phyloP scores from a whole-genome alignment of 2,888 invertebrate species.

The Cephus runcator region DNA sequence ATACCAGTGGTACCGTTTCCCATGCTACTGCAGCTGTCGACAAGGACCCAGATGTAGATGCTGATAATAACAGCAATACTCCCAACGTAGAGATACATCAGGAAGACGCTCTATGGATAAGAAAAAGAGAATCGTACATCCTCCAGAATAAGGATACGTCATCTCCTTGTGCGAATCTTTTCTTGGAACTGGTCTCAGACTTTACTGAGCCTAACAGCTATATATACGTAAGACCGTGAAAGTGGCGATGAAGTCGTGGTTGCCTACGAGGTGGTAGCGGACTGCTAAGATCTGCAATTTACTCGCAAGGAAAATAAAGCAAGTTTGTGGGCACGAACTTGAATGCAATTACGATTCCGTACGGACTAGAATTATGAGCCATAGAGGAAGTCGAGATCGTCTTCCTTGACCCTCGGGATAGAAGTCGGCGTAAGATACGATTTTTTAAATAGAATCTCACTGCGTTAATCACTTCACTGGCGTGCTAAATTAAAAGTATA shows the following conservation, averaged over 20 bases:
- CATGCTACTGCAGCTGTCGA: conserved; percentile 67
- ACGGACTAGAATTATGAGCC: not conserved
- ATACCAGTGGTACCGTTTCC: conserved; percentile 41
- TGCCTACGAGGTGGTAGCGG: not conserved
- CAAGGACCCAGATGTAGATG: conserved; percentile 69
- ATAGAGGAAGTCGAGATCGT: not conserved
- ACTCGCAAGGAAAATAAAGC: conserved; percentile 12
- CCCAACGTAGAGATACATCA: conserved; percentile 69
- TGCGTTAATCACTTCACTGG: not conserved
- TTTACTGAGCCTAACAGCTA: not conserved
- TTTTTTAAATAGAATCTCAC: not conserved
- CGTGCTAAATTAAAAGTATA: not conserved
- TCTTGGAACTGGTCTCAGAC: not conserved
- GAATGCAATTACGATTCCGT: conserved; percentile 19
- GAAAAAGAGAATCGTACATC: not conserved
- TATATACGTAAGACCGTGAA: not conserved
- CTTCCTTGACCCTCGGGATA: not conserved
- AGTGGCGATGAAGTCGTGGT: not conserved
- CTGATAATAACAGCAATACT: conserved; percentile 69
- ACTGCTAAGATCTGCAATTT: conserved; percentile 25
- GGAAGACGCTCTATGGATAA: conserved; percentile 63
- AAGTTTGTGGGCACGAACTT: conserved; percentile 19
- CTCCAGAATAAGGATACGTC: not conserved
- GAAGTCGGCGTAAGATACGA: not conserved
- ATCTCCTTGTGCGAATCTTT: not conserved